Evolutionary conservation across 92 coral and sea anemone genomes (phyloP), one percentile per base, ranked within the genome.

Genomic region (Chrysogorgia sp.): DNA sequence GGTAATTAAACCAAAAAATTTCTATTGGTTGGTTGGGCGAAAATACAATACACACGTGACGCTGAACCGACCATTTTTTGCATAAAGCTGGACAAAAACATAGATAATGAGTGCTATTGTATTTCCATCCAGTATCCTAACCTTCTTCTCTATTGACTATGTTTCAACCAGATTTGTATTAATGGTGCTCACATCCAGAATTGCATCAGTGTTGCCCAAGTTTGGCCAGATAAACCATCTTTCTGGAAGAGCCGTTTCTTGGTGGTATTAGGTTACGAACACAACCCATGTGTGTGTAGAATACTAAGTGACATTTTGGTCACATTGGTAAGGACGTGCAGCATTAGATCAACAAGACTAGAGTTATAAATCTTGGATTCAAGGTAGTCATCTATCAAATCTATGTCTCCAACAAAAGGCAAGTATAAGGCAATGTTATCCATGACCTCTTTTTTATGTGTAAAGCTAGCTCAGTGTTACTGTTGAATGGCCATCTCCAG

Each of bases 201-300:
- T 28, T n/a, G 85, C 71, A 8, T 81, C 85, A 58, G 37, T 81
- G 85, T 59, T 81, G 85, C 30, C 85, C 85, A 35, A 71, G 64
- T 58, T 81, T 81, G 55, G 81, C 75, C 19, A 81, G 81, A 31
- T 71, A 58, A 52, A 81, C 58, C 9, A 56, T 80, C 6, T 67
- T 69, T 41, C 74, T 8, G 26, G 80, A 41, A 34, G 67, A 29
- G 35, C 20, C 80, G 20, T 62, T 52, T 10, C 70, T 14, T 14
- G 85, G 85, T 13, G 55, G 77, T 47, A 81, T 57, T 4, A 71
- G 71, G 17, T 77, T 58, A 15, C 75, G 75, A 67, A 20, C 75
- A 67, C 55, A 20, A 67, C 75, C 75, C 53, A 33, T 67, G 75
- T 67, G 55, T 25, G 55, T 67, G 33, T 67, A 67, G 75, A 67